phyloP scores from a whole-genome alignment of 2,888 invertebrate genomes.

The Chymomyza amoena region DNA sequence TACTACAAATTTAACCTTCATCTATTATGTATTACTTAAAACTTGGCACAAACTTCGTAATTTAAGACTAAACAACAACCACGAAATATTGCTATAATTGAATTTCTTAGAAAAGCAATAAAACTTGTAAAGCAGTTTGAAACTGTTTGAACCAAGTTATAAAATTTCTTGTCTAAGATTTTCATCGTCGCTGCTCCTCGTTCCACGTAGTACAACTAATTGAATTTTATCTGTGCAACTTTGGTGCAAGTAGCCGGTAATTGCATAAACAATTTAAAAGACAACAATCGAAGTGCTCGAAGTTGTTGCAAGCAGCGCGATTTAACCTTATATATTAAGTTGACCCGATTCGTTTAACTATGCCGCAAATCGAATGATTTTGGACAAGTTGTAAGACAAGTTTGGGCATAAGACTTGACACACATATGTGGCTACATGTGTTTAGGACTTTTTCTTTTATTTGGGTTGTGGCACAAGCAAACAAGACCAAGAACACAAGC shows the following conservation, averaged over 20 bases:
- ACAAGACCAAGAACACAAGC: neutral
- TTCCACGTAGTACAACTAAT: neutral
- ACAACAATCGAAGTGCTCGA: neutral
- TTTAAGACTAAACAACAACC: constrained; percentile 43
- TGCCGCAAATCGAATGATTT: neutral
- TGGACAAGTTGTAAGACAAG: constrained; percentile 39
- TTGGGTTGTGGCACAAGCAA: neutral
- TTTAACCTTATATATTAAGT: neutral
- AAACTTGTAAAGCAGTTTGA: constrained; percentile 15
- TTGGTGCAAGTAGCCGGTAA: neutral
- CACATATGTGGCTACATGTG: neutral
- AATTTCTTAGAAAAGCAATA: constrained; percentile 49
- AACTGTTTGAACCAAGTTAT: neutral
- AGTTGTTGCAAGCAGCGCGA: neutral
- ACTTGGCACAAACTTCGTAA: constrained; percentile 13
- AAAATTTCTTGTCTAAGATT: neutral
- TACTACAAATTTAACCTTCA: no score
- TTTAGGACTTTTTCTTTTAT: neutral
- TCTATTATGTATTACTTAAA: no score
- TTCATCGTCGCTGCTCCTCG: neutral
- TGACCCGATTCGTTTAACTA: neutral
- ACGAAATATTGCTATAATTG: constrained; percentile 54
- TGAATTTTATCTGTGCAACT: neutral
- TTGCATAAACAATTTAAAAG: neutral
- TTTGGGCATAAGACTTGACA: constrained; percentile 29